Evolutionary conservation across 2,888 invertebrate genomes (phyloP).

Genomic region (Gisinianus flammeolus): DNA sequence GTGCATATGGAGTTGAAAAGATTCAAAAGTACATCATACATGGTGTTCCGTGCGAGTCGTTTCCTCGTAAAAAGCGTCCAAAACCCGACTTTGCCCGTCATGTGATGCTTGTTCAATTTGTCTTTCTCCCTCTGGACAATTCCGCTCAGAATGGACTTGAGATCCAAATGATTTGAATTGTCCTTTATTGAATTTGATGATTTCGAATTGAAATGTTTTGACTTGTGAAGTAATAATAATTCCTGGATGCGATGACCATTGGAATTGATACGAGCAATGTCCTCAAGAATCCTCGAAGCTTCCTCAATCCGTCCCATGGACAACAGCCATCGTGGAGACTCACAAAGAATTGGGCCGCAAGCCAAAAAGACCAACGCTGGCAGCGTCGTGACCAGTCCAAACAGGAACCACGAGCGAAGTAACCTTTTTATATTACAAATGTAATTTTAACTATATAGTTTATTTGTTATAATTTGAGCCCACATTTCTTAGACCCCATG

Average conservation of each 20-base stretch:
- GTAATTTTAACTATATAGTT: no score
- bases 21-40: slow-evolving; percentile 9
- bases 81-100: background rate
- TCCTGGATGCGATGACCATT: slow-evolving; percentile 7
- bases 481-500: no score
- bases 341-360: slow-evolving; percentile 46
- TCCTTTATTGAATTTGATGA: no score
- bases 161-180: no score
- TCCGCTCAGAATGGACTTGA: no score
- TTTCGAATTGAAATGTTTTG: no score
- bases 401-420: slow-evolving; percentile 47
- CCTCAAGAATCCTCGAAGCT: slow-evolving; percentile 42
- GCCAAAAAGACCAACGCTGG: slow-evolving; percentile 46
- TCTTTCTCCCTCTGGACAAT: no score
- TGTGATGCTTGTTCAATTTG: no score
- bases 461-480: no score
- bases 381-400: slow-evolving; percentile 48
- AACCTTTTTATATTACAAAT: no score
- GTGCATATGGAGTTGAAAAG: no score
- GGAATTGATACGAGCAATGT: slow-evolving; percentile 50
- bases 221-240: no score
- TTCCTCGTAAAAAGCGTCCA: slow-evolving; percentile 32
- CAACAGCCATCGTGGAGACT: slow-evolving; percentile 56
- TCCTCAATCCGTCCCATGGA: slow-evolving; percentile 50
- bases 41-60: slow-evolving; percentile 27